Base-by-base conservation (phyloP, 2,888 invertebrate species). In the Drosophila mimetica region DNA sequence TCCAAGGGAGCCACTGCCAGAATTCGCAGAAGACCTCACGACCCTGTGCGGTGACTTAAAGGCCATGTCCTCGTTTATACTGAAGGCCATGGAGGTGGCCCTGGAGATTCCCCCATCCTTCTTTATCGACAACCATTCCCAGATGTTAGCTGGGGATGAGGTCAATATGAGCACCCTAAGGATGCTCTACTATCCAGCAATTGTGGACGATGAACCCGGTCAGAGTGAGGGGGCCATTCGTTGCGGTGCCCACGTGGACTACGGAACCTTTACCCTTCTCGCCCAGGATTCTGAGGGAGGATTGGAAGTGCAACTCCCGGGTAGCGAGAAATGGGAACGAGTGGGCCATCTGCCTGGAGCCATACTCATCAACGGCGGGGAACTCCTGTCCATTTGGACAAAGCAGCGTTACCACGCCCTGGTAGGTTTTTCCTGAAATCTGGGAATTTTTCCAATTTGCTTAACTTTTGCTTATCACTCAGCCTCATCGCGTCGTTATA, bases 251-350 rank as follows among this genome's bases (percentile, higher is more conserved):
- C 96, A 96, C 89, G 94, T 95, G 25, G 96, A 96, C 90, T 95
- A 94, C 76, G 96, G 95, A 71, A 95, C 95, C 51, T 94, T 96
- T 89, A 96, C 96, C 14, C 92, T 96, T 60, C 92, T 96, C 37
- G 93, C 95, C 25, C 93, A 95, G 91, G 96, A 96, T 89, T 94
- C 95, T 22, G 95, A 95, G 77, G 96, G 96, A n/a, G 96, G 96
- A 2, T 92, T 96, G 7, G 92, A 92, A 66, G 91, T 95, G 42
- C 94, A 94, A 88, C 91, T 94, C 65, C 93, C 94, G n/a, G 93
- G 93, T 48, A 93, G 94, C 74, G 94, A 94, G 25, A 94, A 94
- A 75, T 96, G 95, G 95, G 93, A 94, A 77, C 93, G 95, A 28
- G 95, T 96, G 2, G 95, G 95, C 0, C 95, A 96, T 82, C 93